These are phyloP conservation scores for Anoplophora glabripennis DNA, from an alignment of 1,140 invertebrate genomes.

Conservation along the genomic window DNA sequence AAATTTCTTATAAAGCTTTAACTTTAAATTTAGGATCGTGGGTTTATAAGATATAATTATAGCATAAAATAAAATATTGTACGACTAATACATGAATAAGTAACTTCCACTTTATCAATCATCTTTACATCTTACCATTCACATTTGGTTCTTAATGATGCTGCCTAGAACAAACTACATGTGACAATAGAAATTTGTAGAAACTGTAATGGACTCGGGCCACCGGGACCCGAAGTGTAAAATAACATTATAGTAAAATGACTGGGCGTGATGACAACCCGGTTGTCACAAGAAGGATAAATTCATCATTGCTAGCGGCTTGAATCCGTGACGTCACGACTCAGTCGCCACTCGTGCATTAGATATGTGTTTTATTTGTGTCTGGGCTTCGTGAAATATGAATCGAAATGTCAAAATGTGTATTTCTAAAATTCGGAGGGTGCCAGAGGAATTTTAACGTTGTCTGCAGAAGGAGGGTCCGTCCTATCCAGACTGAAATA, in stretches of 20 bases:
- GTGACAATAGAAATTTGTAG: neutral
- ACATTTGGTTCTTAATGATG: neutral
- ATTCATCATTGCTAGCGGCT: conserved; percentile 33
- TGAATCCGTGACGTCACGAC: conserved; percentile 28
- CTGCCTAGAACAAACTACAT: neutral
- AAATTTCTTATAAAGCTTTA: too few species aligned
- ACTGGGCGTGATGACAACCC: conserved; percentile 40
- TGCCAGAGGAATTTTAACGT: conserved; percentile 22
- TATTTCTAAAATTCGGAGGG: conserved; percentile 24
- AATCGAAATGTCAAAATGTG: conserved; percentile 31
- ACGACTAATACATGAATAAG: too few species aligned
- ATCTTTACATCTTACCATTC: neutral
- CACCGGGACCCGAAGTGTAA: conserved; percentile 18
- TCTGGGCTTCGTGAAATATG: conserved; percentile 30
- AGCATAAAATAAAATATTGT: too few species aligned
- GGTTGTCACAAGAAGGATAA: conserved; percentile 35
- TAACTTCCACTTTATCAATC: too few species aligned
- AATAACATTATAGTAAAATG: conserved; percentile 36
- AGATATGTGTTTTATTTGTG: conserved; percentile 7
- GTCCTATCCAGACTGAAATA: conserved; percentile 2
- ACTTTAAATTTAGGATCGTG: too few species aligned
- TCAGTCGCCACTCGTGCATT: conserved; percentile 26
- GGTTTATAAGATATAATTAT: too few species aligned
- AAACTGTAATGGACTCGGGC: conserved; percentile 23
- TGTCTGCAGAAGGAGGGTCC: conserved; percentile 11